Percentiles rank a stretch among this genome's conserved stretches.
Conservation (phyloP, 1,140 invertebrate genomes). For the Xylocopa sonorina region DNA sequence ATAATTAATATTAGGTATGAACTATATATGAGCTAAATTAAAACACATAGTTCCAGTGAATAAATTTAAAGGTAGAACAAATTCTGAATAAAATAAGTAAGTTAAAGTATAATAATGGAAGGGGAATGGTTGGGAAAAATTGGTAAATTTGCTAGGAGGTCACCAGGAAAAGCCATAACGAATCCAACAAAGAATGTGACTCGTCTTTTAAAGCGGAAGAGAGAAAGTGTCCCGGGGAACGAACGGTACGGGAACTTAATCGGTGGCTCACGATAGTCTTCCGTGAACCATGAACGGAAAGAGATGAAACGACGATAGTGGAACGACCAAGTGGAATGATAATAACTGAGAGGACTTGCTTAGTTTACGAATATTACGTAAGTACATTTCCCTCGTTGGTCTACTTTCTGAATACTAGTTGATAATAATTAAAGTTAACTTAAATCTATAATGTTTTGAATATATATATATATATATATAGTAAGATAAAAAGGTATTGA, state of each 20-base stretch:
- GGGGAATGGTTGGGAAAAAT: too few relatives aligned
- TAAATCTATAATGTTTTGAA: too few relatives aligned
- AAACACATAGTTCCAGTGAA: too few relatives aligned
- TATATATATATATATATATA: too few relatives aligned
- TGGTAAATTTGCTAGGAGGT: neutral
- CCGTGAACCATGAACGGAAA: constrained; percentile 33
- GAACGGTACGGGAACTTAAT: constrained; percentile 57
- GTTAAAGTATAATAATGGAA: too few relatives aligned
- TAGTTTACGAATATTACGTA: constrained; percentile 30
- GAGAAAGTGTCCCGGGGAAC: constrained; percentile 76
- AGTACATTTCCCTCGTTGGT: too few relatives aligned
- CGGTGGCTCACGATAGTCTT: constrained; percentile 47
- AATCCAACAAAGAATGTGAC: constrained; percentile 73
- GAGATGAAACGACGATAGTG: constrained; percentile 19
- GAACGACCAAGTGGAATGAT: constrained; percentile 20
- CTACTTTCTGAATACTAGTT: too few relatives aligned
- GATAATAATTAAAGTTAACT: neutral
- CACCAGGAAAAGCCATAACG: neutral
- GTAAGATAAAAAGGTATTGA: too few relatives aligned
- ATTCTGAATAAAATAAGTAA: too few relatives aligned
- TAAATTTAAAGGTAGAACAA: too few relatives aligned
- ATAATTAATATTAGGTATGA: too few relatives aligned
- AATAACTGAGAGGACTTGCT: neutral
- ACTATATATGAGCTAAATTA: too few relatives aligned
- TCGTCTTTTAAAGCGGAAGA: constrained; percentile 68